phyloP scores from a whole-genome alignment of 2,888 invertebrate genomes.

The Melipona bicolor region DNA sequence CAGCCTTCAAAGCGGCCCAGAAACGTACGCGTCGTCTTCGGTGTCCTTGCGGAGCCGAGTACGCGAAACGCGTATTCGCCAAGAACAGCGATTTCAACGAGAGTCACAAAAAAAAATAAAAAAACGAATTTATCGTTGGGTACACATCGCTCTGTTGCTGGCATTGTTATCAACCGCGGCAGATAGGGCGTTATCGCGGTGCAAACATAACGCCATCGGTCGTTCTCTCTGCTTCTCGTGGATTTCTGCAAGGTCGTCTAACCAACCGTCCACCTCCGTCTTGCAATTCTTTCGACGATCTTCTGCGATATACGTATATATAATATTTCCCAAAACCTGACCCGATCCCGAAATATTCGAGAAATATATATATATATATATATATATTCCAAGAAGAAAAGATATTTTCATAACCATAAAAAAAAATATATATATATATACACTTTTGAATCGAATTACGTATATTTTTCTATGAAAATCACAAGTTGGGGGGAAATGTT shows the following conservation, averaged over 20 bases:
- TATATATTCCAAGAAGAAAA: no score
- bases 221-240: background rate
- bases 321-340: background rate
- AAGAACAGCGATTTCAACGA: background rate
- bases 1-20: slow-evolving; percentile 28
- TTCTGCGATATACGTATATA: no score
- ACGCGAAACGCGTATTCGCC: no score
- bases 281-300: background rate
- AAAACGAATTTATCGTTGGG: slow-evolving; percentile 21
- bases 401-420: no score
- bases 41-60: slow-evolving; percentile 24
- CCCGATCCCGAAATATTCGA: no score
- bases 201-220: slow-evolving; percentile 16
- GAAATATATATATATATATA: no score
- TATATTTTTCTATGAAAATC: background rate
- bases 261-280: background rate
- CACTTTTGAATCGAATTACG: background rate
- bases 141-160: background rate
- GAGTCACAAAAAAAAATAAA: background rate
- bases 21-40: background rate
- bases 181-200: slow-evolving; percentile 33
- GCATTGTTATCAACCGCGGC: slow-evolving; percentile 8
- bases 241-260: slow-evolving; percentile 23
- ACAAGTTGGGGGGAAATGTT: no score
- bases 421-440: no score